Percentiles rank a stretch among this genome's conserved stretches.
These are phyloP conservation scores for Protula sp. DNA, from an alignment of 2,888 invertebrate genomes.

Conservation along the genomic window DNA sequence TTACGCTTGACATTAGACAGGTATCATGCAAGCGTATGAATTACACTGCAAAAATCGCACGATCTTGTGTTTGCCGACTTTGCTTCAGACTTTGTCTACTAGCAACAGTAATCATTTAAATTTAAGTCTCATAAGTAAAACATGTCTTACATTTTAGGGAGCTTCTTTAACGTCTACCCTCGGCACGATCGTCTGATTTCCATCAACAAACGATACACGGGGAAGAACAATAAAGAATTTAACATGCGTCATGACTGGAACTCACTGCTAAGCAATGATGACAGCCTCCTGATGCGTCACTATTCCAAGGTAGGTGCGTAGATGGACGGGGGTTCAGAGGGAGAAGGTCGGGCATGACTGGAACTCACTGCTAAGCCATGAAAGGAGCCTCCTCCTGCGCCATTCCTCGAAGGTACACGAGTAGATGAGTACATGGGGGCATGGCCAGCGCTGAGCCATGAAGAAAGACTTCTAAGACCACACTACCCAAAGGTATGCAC, in stretches of 20 bases:
- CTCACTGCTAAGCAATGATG: conserved; percentile 49
- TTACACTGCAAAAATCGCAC: too few species aligned
- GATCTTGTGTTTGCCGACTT: too few species aligned
- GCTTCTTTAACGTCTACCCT: conserved; percentile 49
- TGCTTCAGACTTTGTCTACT: too few species aligned
- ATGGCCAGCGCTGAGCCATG: conserved; percentile 52
- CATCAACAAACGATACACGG: conserved; percentile 54
- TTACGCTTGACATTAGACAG: too few species aligned
- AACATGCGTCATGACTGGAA: conserved; percentile 56
- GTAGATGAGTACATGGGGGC: too few species aligned
- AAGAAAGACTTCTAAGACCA: conserved; percentile 32
- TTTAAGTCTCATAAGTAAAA: too few species aligned
- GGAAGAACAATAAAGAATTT: conserved; percentile 50
- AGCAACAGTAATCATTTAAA: too few species aligned
- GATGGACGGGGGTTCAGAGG: too few species aligned
- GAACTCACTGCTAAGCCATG: conserved; percentile 53
- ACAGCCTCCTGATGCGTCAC: conserved; percentile 28
- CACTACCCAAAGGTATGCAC: too few species aligned
- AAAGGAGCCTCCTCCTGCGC: conserved; percentile 30
- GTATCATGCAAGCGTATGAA: too few species aligned
- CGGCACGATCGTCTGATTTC: conserved; percentile 54
- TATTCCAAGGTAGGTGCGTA: conserved; percentile 30
- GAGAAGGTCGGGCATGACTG: conserved; percentile 56
- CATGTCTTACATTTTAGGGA: conserved; percentile 35
- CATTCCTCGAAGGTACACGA: conserved; percentile 30